A percentile compares a stretch with the other conserved stretches of the same genome.
Evolutionary conservation across 2,888 invertebrate genomes (phyloP).

Genomic region (Himalopsyche japonica): DNA sequence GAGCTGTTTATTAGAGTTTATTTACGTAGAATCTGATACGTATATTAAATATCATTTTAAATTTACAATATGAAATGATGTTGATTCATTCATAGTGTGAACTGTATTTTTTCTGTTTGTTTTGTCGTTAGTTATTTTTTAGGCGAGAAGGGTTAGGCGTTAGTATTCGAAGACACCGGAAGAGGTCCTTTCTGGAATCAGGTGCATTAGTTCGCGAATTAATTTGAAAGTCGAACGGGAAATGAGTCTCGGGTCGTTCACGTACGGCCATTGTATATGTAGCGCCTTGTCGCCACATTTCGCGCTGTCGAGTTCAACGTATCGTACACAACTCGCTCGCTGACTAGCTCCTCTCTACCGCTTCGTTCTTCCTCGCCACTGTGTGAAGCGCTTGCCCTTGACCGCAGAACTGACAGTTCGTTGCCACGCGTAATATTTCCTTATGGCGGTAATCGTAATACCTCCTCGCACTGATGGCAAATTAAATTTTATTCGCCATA

Average conservation of each 20-base stretch:
- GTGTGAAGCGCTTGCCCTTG: slow-evolving; percentile 32
- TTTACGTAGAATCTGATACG: too few species aligned
- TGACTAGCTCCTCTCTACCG: slow-evolving; percentile 31
- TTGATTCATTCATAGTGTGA: too few species aligned
- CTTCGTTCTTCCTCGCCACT: slow-evolving; percentile 10
- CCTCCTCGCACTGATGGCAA: not conserved
- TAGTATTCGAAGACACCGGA: too few species aligned
- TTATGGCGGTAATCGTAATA: not conserved
- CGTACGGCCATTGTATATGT: not conserved
- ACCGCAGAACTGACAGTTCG: slow-evolving; percentile 9
- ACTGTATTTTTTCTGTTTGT: too few species aligned
- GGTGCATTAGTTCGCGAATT: not conserved
- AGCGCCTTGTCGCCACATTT: slow-evolving; percentile 3
- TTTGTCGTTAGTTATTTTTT: too few species aligned
- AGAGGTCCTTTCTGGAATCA: not conserved
- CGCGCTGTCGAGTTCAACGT: slow-evolving; percentile 16
- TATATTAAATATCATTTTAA: too few species aligned
- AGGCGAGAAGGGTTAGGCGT: too few species aligned
- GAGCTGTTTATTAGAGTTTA: too few species aligned
- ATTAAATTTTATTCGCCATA: not conserved
- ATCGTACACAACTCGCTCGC: not conserved
- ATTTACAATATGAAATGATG: too few species aligned
- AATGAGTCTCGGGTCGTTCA: slow-evolving; percentile 8
- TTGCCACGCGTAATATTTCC: slow-evolving; percentile 1
- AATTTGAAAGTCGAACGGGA: slow-evolving; percentile 21